A percentile compares a stretch with the other conserved stretches of the same genome.
phyloP scores from a whole-genome alignment of 1,140 invertebrate species.

The Anoplophora glabripennis region DNA sequence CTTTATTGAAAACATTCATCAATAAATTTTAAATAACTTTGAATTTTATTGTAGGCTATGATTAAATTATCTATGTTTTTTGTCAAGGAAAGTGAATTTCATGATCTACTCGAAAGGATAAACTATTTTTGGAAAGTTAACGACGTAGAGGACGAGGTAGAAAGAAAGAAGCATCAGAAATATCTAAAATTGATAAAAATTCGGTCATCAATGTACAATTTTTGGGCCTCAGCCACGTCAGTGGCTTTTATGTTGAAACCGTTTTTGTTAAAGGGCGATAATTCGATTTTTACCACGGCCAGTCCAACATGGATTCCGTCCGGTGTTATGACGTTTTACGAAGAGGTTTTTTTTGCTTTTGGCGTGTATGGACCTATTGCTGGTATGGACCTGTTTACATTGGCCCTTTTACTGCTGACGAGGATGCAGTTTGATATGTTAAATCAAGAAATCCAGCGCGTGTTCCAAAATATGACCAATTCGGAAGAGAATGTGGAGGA shows the following conservation, averaged over 20 bases:
- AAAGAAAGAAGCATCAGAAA: not conserved
- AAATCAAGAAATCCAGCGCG: conserved; percentile 2
- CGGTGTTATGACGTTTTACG: not conserved
- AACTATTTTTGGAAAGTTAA: too few species aligned
- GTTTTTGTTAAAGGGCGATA: not conserved
- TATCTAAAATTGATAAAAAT: not conserved
- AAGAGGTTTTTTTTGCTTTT: not conserved
- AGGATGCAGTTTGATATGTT: not conserved
- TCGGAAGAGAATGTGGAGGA: not conserved
- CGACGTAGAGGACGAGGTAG: not conserved
- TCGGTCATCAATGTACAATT: not conserved
- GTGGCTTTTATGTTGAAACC: not conserved
- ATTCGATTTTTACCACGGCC: not conserved
- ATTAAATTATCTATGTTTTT: too few species aligned
- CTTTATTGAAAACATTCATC: too few species aligned
- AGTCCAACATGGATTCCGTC: not conserved
- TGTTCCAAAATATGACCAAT: not conserved
- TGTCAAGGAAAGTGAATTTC: too few species aligned
- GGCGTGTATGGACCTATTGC: not conserved
- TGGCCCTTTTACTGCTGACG: not conserved
- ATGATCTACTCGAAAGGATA: too few species aligned
- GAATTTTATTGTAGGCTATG: too few species aligned
- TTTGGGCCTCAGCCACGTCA: not conserved
- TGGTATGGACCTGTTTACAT: not conserved
- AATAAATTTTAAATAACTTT: too few species aligned